Evolutionary conservation across 2,888 invertebrate species (phyloP), one percentile per base, ranked within the genome.

Genomic region (Tuberolachnus salignus): DNA sequence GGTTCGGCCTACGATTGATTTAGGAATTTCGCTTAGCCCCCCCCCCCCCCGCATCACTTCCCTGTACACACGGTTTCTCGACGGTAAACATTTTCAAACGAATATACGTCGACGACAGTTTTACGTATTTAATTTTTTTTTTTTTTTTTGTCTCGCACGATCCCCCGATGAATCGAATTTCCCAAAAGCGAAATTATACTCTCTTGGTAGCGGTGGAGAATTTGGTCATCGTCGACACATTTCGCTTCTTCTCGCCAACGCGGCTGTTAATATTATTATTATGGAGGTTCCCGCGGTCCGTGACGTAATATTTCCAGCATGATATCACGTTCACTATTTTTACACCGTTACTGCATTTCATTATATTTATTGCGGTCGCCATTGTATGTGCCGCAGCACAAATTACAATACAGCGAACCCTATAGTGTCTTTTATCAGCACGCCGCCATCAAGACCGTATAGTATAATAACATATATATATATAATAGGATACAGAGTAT

Each of bases 241-340:
- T 70, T 8, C 34, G 34, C 34, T 34, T 6, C 34, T 23, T 21
- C 14, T 44, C 13, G 42, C 44, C 13, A 3, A 26, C 66, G 44
- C n/a, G n/a, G 51, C 53, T n/a, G 19, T 19, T n/a, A 61, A 4
- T 61, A 61, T 16, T 26, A 67, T 66, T 23, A 23, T 46, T 66
- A 51, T 49, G 19, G 34, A 69, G 34, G 69, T 70, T 34, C 34
- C 11, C 23, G 46, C 19, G 49, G 61, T 55, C 42, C 26, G 55
- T 75, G 75, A 75, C 75, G 75, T 67, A 75, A 75, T 67, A 55
- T 49, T 57, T 67, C 75, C 75, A 75, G 67, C 46, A 67, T 67
- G 67, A 75, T 75, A 75, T 75, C 75, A 75, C 49, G 75, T 66
- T 46, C 75, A 49, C 75, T 75, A 75, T 75, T 75, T 67, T 59